Conservation (phyloP, 2,888 invertebrate species). For the Orgyia antiqua region DNA sequence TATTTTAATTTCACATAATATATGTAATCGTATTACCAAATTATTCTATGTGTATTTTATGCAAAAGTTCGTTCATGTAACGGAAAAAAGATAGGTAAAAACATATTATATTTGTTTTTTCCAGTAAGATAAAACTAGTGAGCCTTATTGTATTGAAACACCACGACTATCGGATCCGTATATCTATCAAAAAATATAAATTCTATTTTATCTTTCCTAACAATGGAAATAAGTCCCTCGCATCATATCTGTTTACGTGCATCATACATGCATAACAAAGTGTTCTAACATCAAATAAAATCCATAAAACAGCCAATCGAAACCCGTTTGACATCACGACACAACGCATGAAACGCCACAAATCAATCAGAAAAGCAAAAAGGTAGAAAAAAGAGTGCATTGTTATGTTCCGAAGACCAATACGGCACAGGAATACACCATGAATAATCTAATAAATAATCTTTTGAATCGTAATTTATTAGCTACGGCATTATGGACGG, state of each 20-base stretch:
- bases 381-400: conserved; percentile 31
- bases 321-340: conserved; percentile 23
- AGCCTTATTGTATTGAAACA: no score
- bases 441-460: conserved; percentile 78
- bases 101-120: no score
- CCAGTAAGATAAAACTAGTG: no score
- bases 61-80: no score
- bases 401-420: conserved; percentile 65
- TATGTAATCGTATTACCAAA: no score
- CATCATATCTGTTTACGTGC: conserved; percentile 3
- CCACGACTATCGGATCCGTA: no score
- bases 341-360: conserved; percentile 40
- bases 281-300: conserved; percentile 20
- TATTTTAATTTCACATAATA: no score
- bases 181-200: no score
- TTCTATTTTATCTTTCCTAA: no score
- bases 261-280: conserved; percentile 21
- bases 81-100: no score
- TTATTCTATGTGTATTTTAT: no score
- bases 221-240: conserved; percentile 2
- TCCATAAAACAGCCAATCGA: conserved; percentile 23
- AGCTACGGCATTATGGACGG: conserved; percentile 66
- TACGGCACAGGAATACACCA: conserved; percentile 63
- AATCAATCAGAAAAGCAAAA: conserved; percentile 58
- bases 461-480: conserved; percentile 73